Percentiles rank a stretch among this genome's conserved stretches.
Evolutionary conservation across 2,888 invertebrate species (phyloP).

Genomic region (Cheilosia variabilis): DNA sequence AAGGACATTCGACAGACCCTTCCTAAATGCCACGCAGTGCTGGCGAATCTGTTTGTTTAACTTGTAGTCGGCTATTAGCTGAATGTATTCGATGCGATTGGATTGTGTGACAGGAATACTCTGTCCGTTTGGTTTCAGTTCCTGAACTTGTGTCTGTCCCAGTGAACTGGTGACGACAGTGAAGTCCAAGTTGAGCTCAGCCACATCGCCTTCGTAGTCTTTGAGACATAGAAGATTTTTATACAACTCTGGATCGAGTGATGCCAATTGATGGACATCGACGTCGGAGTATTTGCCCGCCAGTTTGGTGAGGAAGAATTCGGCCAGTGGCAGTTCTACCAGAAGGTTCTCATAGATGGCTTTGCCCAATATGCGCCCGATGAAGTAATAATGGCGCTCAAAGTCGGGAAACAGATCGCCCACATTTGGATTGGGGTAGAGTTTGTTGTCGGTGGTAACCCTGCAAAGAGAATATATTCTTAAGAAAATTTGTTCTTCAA

Average conservation of each 20-base stretch:
- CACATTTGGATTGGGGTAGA: conserved; percentile 98
- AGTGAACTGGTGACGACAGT: conserved; percentile 95
- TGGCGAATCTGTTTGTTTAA: conserved; percentile 94
- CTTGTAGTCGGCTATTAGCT: conserved; percentile 97
- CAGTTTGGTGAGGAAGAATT: conserved; percentile 96
- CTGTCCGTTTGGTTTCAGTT: conserved; percentile 95
- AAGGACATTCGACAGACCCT: conserved; percentile 95
- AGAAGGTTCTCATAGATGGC: conserved; percentile 97
- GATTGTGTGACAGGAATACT: conserved; percentile 95
- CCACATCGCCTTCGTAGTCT: conserved; percentile 93
- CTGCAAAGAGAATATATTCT: conserved; percentile 77
- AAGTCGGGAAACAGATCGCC: conserved; percentile 93
- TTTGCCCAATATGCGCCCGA: conserved; percentile 97
- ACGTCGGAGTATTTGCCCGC: conserved; percentile 89
- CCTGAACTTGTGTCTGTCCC: conserved; percentile 94
- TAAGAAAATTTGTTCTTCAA: background rate
- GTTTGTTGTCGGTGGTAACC: conserved; percentile 94
- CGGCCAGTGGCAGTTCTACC: conserved; percentile 97
- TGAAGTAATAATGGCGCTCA: conserved; percentile 95
- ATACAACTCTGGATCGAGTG: conserved; percentile 94
- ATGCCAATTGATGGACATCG: conserved; percentile 96
- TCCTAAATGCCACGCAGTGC: conserved; percentile 94
- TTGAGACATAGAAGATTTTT: conserved; percentile 94
- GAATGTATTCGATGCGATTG: conserved; percentile 98
- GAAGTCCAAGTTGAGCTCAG: conserved; percentile 95